Evolutionary conservation across 2,888 invertebrate genomes (phyloP), one percentile per base, ranked within the genome.

Genomic region (Agriopis leucophaearia): DNA sequence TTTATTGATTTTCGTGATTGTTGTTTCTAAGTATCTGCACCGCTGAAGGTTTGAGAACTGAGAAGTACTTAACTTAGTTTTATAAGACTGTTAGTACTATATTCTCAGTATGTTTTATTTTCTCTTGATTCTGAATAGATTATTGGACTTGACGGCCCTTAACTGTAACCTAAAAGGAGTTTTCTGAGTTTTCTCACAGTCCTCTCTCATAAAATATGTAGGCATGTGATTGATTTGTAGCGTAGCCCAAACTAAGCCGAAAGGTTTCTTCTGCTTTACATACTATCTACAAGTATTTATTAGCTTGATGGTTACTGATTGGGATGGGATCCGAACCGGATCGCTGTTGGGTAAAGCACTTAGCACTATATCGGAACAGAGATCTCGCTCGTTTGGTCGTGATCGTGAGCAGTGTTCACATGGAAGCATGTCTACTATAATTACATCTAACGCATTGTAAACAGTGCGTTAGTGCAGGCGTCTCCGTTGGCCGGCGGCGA

Each of bases 391-490:
- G 64, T 68, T 68, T 61, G 77, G 80, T 84, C 84, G 83, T 86
- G 82, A 82, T 85, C 78, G 83, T 82, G 85, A 85, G 84, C 79
- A 81, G 80, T 83, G 82, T 81, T 81, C 81, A 82, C 84, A 69
- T 72, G 71, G 70, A 70, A 68, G 83, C 85, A 81, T 84, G 79
- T 81, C 75, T 78, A 74, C 82, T 87, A 85, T 88, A 90, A 90
- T 90, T 90, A 88, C 85, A 84, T 82, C 85, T 87, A 89, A 89
- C 85, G 82, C 81, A 85, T 83, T 88, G 89, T 90, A 90, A 91
- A 90, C 86, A 89, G 81, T 81, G 51, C 51, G 64, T 60, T 51
- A 45, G 56, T 50, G 80, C 76, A 81, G 78, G 77, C 78, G 78
- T 73, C 77, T 77, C 77, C 71, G 76, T 78, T 70, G 74, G 80